phyloP scores from a whole-genome alignment of 1,140 invertebrate genomes.

The Drosophila truncata region DNA sequence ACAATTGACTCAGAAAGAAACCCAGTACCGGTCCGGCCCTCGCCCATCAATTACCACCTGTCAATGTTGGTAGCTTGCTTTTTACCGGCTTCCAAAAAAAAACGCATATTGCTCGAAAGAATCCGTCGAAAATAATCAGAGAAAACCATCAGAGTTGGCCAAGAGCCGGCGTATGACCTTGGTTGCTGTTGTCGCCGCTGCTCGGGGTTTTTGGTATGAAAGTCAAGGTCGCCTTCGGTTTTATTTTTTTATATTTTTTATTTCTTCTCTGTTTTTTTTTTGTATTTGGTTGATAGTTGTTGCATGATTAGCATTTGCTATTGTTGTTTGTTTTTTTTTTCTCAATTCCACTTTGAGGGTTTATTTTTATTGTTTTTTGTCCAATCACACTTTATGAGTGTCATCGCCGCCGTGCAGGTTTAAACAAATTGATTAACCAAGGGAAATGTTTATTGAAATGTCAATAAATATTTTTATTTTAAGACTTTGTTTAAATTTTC shows the following conservation, averaged over 20 bases:
- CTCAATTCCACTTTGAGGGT: slow-evolving; percentile 38
- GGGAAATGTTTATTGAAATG: slow-evolving; percentile 21
- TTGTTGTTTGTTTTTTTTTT: slow-evolving; percentile 20
- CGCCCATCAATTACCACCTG: slow-evolving; percentile 54
- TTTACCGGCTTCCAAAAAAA: slow-evolving; percentile 26
- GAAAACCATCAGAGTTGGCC: slow-evolving; percentile 27
- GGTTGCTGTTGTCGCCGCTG: slow-evolving; percentile 6
- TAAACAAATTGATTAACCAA: slow-evolving; percentile 38
- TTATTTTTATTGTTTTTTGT: slow-evolving; percentile 38
- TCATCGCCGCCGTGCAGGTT: slow-evolving; percentile 12
- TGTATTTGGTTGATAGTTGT: slow-evolving; percentile 28
- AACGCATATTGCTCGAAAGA: slow-evolving; percentile 29
- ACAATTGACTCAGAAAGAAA: slow-evolving; percentile 17
- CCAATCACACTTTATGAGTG: slow-evolving; percentile 26
- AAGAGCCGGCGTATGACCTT: slow-evolving; percentile 26
- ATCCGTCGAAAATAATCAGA: slow-evolving; percentile 16
- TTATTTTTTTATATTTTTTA: not conserved
- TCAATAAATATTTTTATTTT: slow-evolving; percentile 7
- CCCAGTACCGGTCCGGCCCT: not conserved
- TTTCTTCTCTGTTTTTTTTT: not conserved
- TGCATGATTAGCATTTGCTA: slow-evolving; percentile 45
- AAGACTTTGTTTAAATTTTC: not conserved
- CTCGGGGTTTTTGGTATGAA: slow-evolving; percentile 43
- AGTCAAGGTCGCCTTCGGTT: slow-evolving; percentile 51
- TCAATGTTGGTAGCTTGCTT: slow-evolving; percentile 32